These are phyloP conservation scores for Plotosus lineatus DNA, from an alignment of 2,113 vertebrate genomes.

Conservation along the genomic window DNA sequence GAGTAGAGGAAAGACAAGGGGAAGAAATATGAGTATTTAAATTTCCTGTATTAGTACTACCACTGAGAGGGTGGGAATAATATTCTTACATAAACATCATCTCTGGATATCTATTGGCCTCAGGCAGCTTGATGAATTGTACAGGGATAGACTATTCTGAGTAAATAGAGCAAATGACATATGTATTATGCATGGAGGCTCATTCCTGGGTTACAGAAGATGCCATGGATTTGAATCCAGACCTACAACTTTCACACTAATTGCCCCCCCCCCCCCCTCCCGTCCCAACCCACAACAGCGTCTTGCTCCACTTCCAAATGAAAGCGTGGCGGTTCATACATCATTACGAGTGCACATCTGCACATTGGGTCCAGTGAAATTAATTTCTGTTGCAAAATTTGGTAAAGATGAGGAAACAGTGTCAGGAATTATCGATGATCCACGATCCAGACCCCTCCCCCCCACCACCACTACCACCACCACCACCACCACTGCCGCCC, in stretches of 20 bases:
- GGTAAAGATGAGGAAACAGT: conserved; percentile 59
- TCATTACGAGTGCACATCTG: conserved; percentile 60
- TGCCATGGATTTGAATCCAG: conserved; percentile 27
- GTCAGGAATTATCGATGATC: conserved; percentile 66
- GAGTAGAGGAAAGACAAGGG: conserved; percentile 21
- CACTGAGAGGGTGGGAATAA: conserved; percentile 29
- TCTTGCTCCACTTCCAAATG: conserved; percentile 58
- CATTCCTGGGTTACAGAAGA: conserved; percentile 9
- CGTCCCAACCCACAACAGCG: conserved; percentile 44
- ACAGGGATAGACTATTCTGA: conserved; percentile 13
- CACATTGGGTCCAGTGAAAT: conserved; percentile 69
- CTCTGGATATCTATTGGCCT: conserved; percentile 20
- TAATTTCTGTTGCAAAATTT: conserved; percentile 68
- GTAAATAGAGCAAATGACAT: conserved; percentile 36
- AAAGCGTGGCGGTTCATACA: conserved; percentile 60
- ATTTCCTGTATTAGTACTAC: conserved; percentile 39
- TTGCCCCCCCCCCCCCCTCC: neutral
- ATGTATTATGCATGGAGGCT: conserved; percentile 1
- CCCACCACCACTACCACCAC: too few relatives aligned
- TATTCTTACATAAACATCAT: conserved; percentile 34
- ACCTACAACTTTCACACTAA: conserved; percentile 8
- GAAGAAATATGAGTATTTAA: conserved; percentile 45
- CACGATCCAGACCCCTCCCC: conserved; percentile 44
- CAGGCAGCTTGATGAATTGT: conserved; percentile 33
- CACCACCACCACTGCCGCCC: too few relatives aligned